These are phyloP conservation scores for Halictus rubicundus DNA, from an alignment of 1,140 invertebrate species.

Conservation along the genomic window DNA sequence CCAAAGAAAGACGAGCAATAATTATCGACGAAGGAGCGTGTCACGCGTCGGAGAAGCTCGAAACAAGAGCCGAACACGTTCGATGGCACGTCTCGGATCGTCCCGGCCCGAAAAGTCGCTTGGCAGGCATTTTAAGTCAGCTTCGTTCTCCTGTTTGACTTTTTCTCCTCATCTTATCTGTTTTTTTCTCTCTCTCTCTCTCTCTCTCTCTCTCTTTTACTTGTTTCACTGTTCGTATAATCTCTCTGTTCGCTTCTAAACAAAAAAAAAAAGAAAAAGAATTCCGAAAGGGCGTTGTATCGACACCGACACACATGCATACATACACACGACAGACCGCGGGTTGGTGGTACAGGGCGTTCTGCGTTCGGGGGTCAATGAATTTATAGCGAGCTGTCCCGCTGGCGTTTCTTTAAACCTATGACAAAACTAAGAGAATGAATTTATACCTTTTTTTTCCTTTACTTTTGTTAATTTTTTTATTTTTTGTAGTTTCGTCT, in stretches of 20 bases:
- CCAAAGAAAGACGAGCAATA: slow-evolving; percentile 19
- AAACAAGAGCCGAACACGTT: slow-evolving; percentile 14
- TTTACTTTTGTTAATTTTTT: slow-evolving; percentile 36
- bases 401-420: slow-evolving; percentile 74
- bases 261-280: background rate
- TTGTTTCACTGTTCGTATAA: background rate
- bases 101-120: slow-evolving; percentile 62
- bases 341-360: slow-evolving; percentile 74
- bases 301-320: slow-evolving; percentile 47
- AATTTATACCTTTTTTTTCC: slow-evolving; percentile 72
- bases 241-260: background rate
- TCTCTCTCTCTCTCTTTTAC: slow-evolving; percentile 17
- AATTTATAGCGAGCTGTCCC: slow-evolving; percentile 75
- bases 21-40: background rate
- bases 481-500: slow-evolving; percentile 71
- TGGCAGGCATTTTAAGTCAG: slow-evolving; percentile 71
- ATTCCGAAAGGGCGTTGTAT: slow-evolving; percentile 39
- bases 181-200: background rate
- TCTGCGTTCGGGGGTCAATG: slow-evolving; percentile 73
- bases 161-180: background rate
- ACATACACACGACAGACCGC: slow-evolving; percentile 55
- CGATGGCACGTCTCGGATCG: slow-evolving; percentile 45
- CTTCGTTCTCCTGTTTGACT: slow-evolving; percentile 39
- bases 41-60: slow-evolving; percentile 38
- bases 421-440: slow-evolving; percentile 78